A percentile compares a stretch with the other conserved stretches of the same genome.
phyloP scores from a whole-genome alignment of 2,113 vertebrate genomes.

The Sisor rabdophorus region DNA sequence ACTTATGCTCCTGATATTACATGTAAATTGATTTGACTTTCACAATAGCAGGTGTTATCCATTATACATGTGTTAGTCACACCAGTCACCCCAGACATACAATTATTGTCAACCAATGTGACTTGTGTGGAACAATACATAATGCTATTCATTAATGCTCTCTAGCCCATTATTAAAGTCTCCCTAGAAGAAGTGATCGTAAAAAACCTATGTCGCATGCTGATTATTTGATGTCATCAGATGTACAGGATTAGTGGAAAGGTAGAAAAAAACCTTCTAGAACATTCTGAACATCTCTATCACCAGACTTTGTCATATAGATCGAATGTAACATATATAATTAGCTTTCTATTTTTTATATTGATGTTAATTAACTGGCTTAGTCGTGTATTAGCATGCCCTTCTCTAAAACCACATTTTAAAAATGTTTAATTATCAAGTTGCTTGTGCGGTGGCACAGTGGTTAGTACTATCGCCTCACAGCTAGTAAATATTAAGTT shows the following conservation, averaged over 20 bases:
- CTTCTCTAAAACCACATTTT: conserved; percentile 20
- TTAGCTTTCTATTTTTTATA: conserved; percentile 34
- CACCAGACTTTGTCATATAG: conserved; percentile 24
- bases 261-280: conserved; percentile 11
- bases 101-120: conserved; percentile 29
- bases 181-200: conserved; percentile 30
- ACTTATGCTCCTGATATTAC: conserved; percentile 26
- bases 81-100: conserved; percentile 22
- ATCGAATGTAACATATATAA: conserved; percentile 40
- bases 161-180: conserved; percentile 34
- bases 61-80: conserved; percentile 16
- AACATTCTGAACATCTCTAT: conserved; percentile 30
- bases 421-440: conserved; percentile 30
- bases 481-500: too few species aligned
- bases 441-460: too few species aligned
- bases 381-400: conserved; percentile 33
- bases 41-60: conserved; percentile 34
- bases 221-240: conserved; percentile 51
- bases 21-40: conserved; percentile 44
- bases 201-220: conserved; percentile 38
- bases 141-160: conserved; percentile 36
- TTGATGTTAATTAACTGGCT: conserved; percentile 48
- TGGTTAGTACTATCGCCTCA: too few species aligned
- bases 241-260: conserved; percentile 17
- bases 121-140: conserved; percentile 32